Conservation (phyloP, 1,140 invertebrate species). For the Cataglyphis hispanica region DNA sequence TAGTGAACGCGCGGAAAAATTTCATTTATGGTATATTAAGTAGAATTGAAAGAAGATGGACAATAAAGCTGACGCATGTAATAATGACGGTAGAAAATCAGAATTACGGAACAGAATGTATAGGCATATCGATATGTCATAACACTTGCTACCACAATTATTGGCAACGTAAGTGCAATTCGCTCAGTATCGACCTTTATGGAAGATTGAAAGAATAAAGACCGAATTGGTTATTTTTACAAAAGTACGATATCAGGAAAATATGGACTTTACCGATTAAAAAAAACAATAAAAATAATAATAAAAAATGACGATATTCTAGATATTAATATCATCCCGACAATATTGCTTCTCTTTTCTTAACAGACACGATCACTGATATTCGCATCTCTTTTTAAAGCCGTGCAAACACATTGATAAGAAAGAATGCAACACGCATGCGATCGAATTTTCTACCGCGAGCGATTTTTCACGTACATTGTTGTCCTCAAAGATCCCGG, state of each 20-base stretch:
- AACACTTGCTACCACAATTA: slow-evolving; percentile 49
- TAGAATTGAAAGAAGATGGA: background rate
- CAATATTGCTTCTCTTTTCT: background rate
- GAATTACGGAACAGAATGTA: slow-evolving; percentile 25
- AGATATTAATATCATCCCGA: background rate
- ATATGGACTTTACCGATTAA: background rate
- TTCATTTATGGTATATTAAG: slow-evolving; percentile 49
- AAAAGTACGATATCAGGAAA: background rate
- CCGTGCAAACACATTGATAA: slow-evolving; percentile 7
- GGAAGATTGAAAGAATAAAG: slow-evolving; percentile 8
- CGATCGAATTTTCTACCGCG: slow-evolving; percentile 17
- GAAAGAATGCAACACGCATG: background rate
- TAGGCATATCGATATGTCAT: slow-evolving; percentile 56
- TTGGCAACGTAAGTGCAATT: slow-evolving; percentile 43
- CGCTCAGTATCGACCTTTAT: slow-evolving; percentile 8
- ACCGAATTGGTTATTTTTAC: background rate
- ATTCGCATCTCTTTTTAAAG: background rate
- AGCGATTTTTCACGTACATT: slow-evolving; percentile 77
- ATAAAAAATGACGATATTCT: background rate
- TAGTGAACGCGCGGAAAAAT: slow-evolving; percentile 22
- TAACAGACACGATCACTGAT: background rate
- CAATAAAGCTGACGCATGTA: background rate
- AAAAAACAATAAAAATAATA: background rate
- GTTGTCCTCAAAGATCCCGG: slow-evolving; percentile 76
- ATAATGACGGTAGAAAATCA: slow-evolving; percentile 28